Evolutionary conservation across 2,113 vertebrate species (phyloP).

Genomic region (Chaetorhynchus papuensis): DNA sequence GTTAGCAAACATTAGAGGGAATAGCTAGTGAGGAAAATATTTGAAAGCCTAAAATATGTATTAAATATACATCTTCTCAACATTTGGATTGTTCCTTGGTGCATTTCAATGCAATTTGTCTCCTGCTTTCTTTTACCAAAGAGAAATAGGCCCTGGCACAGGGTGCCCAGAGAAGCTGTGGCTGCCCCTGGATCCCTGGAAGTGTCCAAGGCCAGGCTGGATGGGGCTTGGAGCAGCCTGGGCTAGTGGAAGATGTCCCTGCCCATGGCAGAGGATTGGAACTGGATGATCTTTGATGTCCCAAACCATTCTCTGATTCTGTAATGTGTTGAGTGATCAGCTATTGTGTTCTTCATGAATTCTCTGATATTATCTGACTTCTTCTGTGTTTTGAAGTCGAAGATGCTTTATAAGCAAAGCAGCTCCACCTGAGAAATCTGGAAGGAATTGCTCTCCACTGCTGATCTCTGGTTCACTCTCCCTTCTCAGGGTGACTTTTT

Average conservation of each 20-base stretch:
- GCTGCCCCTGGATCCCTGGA: not conserved
- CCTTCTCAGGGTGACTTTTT: not conserved
- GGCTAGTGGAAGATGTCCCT: not conserved
- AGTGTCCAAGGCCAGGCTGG: not conserved
- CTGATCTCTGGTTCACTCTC: not conserved
- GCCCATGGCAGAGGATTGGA: accelerated
- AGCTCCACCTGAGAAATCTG: not conserved
- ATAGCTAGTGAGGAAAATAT: not conserved
- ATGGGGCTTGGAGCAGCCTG: accelerated
- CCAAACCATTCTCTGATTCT: not conserved
- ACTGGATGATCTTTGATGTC: accelerated
- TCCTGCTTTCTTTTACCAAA: not conserved
- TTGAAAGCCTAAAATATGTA: not conserved
- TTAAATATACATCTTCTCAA: not conserved
- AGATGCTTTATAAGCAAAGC: not conserved
- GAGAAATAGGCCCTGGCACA: not conserved
- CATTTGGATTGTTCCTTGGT: not conserved
- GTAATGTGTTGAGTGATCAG: not conserved
- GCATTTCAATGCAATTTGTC: not conserved
- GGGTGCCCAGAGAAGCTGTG: not conserved
- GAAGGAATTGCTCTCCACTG: not conserved
- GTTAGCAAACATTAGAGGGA: not conserved
- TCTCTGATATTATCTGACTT: not conserved
- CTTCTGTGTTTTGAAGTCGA: not conserved
- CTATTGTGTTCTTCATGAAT: not conserved